phyloP scores from a whole-genome alignment of 2,113 vertebrate species.

The Hepsetus odoe region DNA sequence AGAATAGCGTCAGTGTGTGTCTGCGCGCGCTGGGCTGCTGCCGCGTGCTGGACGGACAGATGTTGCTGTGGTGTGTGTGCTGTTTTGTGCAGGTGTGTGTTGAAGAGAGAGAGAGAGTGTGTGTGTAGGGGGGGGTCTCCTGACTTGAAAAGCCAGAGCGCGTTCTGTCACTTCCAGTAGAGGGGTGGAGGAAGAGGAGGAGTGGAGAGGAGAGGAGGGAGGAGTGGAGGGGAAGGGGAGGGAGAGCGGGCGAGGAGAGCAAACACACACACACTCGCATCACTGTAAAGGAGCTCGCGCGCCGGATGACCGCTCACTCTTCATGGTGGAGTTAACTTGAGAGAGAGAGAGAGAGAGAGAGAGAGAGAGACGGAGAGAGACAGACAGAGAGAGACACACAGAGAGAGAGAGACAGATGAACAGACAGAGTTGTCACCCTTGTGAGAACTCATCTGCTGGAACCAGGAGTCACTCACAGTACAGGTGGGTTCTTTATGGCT shows the following conservation, averaged over 20 bases:
- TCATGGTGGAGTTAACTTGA: conserved; percentile 37
- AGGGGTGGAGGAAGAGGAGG: conserved; percentile 64
- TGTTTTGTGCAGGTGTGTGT: not conserved
- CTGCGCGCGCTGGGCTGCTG: not conserved
- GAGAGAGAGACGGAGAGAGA: conserved; percentile 3
- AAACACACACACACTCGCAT: conserved; percentile 23
- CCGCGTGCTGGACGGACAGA: not conserved
- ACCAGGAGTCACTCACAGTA: no score
- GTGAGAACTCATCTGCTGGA: no score
- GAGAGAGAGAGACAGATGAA: no score
- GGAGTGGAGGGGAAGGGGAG: conserved; percentile 32
- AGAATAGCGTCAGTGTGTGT: not conserved
- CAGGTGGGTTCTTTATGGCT: no score
- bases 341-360: conserved; percentile 17
- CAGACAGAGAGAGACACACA: conserved; percentile 8
- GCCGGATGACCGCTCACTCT: conserved; percentile 39
- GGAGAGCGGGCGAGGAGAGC: conserved; percentile 46
- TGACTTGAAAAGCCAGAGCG: conserved; percentile 65
- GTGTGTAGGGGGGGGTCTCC: conserved; percentile 51
- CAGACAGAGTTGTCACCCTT: no score
- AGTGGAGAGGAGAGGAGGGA: conserved; percentile 21
- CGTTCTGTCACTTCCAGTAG: conserved; percentile 66
- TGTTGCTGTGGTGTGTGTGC: conserved; percentile 42
- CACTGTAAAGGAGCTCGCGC: conserved; percentile 40
- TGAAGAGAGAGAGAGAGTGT: not conserved